Conservation (phyloP, 1,140 invertebrate species). For the Papilio dardanus region DNA sequence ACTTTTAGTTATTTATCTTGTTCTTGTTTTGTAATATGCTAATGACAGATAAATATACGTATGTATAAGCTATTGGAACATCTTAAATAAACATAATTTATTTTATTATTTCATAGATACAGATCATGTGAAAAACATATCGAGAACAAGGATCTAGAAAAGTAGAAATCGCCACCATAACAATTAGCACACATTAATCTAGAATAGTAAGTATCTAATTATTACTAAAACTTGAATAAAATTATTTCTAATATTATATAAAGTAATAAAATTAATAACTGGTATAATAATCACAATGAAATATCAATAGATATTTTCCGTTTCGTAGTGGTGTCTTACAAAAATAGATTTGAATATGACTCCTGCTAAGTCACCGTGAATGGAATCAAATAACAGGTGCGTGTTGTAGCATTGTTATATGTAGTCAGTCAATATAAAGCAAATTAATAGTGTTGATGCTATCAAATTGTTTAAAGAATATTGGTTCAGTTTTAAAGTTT, state of each 20-base stretch:
- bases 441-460: background rate
- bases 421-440: background rate
- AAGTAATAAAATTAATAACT: background rate
- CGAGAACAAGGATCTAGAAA: too few species aligned
- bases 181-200: too few species aligned
- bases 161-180: too few species aligned
- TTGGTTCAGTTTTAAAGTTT: too few species aligned
- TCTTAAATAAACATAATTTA: background rate
- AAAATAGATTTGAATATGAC: conserved; percentile 1
- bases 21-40: background rate
- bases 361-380: conserved; percentile 24
- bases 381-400: conserved; percentile 15
- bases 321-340: background rate
- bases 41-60: background rate
- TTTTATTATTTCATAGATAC: too few species aligned
- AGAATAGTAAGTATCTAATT: background rate
- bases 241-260: background rate
- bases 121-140: too few species aligned
- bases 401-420: background rate
- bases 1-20: conserved; percentile 1
- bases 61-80: background rate
- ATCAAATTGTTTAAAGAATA: too few species aligned
- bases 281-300: background rate
- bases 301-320: background rate
- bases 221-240: background rate